Evolutionary conservation across 2,888 invertebrate genomes (phyloP).

Genomic region (Tachystola acroxantha): DNA sequence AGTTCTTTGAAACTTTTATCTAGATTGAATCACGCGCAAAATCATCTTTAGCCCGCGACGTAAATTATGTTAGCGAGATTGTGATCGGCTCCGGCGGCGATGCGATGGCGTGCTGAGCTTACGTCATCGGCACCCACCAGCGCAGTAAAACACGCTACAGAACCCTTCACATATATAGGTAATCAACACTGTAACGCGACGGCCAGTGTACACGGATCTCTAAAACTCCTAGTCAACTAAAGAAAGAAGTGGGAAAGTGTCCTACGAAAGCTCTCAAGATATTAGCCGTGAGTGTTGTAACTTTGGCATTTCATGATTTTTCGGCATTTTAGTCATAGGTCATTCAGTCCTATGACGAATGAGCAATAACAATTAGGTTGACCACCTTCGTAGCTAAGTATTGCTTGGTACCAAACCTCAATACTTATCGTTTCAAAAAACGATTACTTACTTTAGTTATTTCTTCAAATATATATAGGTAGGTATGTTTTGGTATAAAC

Average conservation of each 20-base stretch:
- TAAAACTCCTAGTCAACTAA: not conserved
- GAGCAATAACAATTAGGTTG: not conserved
- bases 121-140: conserved; percentile 41
- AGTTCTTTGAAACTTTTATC: conserved; percentile 24
- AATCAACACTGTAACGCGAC: too few relatives aligned
- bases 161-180: not conserved
- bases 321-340: conserved; percentile 10
- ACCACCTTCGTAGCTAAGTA: too few relatives aligned
- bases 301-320: conserved; percentile 28
- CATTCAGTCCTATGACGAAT: not conserved
- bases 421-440: too few relatives aligned
- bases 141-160: not conserved
- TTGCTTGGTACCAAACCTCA: too few relatives aligned
- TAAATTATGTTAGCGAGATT: conserved; percentile 58
- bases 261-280: too few relatives aligned
- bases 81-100: conserved; percentile 35
- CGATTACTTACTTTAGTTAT: too few relatives aligned
- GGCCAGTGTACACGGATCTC: not conserved
- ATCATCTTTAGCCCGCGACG: conserved; percentile 37
- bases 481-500: too few relatives aligned
- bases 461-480: too few relatives aligned
- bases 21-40: conserved; percentile 31
- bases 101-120: conserved; percentile 33
- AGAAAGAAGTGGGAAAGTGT: too few relatives aligned
- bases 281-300: conserved; percentile 7